Evolutionary conservation across 2,888 invertebrate species (phyloP).

Genomic region (Lithosia quadra): DNA sequence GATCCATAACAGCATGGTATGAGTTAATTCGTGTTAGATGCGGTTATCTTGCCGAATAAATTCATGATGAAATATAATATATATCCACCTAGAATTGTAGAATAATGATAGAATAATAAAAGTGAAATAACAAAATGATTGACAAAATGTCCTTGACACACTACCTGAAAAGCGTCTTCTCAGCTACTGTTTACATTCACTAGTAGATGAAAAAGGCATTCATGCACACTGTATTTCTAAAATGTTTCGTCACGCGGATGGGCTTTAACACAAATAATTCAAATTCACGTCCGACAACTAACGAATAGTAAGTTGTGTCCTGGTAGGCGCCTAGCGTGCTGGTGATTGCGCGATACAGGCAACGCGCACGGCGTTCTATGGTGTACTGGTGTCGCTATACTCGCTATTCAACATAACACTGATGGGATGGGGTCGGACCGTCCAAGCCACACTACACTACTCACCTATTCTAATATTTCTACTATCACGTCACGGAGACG

Average conservation of each 20-base stretch:
- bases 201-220: conserved; percentile 40
- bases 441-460: conserved; percentile 70
- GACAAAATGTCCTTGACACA: conserved; percentile 51
- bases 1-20: background rate
- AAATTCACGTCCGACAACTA: conserved; percentile 40
- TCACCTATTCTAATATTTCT: conserved; percentile 55
- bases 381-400: conserved; percentile 69
- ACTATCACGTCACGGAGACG: conserved; percentile 58
- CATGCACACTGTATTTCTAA: conserved; percentile 29
- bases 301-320: conserved; percentile 34
- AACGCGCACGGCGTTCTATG: conserved; percentile 77
- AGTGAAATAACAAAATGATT: background rate
- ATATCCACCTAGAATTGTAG: background rate
- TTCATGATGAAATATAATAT: background rate
- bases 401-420: conserved; percentile 54
- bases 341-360: conserved; percentile 53
- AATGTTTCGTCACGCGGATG: conserved; percentile 32
- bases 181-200: conserved; percentile 47
- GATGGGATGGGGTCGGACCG: conserved; percentile 79
- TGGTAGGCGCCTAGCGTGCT: conserved; percentile 35
- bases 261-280: conserved; percentile 32
- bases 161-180: conserved; percentile 51
- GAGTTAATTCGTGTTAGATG: background rate
- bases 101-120: background rate
- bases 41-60: background rate